phyloP scores from a whole-genome alignment of 2,113 vertebrate genomes.

The Balaeniceps rex region DNA sequence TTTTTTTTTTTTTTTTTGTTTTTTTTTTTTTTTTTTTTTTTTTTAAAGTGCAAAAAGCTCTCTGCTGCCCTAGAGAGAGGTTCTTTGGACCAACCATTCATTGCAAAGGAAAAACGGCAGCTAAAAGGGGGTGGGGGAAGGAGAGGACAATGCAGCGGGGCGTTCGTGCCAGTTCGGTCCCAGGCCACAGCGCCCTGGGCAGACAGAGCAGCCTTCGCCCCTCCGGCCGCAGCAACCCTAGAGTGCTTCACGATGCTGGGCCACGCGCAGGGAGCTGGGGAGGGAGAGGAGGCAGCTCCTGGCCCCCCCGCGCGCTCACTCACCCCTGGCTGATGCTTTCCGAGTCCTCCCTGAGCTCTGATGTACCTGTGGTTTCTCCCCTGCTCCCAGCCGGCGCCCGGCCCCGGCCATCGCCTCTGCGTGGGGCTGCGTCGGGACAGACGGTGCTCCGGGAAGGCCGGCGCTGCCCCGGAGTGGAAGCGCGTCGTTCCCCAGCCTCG shows the following conservation, averaged over 20 bases:
- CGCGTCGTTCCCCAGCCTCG: neutral
- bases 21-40: constrained; percentile 33
- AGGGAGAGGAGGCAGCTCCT: constrained; percentile 20
- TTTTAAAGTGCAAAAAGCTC: constrained; percentile 82
- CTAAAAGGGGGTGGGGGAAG: constrained; percentile 29
- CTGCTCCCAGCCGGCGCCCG: neutral
- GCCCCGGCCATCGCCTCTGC: neutral
- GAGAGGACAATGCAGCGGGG: neutral
- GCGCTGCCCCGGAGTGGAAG: neutral
- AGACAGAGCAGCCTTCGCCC: neutral
- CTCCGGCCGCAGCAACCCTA: neutral
- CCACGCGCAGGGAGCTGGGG: neutral
- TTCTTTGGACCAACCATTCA: constrained; percentile 81
- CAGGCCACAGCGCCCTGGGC: neutral
- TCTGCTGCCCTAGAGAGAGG: constrained; percentile 82
- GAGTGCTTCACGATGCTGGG: neutral
- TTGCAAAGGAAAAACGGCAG: constrained; percentile 78
- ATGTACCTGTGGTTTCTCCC: constrained; percentile 17
- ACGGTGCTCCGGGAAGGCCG: neutral
- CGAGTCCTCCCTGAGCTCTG: constrained; percentile 59
- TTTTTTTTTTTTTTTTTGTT: constrained; percentile 27
- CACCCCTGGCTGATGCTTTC: constrained; percentile 35
- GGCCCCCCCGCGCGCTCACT: neutral
- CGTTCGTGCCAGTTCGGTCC: neutral
- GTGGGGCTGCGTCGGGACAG: neutral